Evolutionary conservation across 1,140 invertebrate genomes (phyloP), one percentile per base, ranked within the genome.

Genomic region (Arctopsyche grandis): DNA sequence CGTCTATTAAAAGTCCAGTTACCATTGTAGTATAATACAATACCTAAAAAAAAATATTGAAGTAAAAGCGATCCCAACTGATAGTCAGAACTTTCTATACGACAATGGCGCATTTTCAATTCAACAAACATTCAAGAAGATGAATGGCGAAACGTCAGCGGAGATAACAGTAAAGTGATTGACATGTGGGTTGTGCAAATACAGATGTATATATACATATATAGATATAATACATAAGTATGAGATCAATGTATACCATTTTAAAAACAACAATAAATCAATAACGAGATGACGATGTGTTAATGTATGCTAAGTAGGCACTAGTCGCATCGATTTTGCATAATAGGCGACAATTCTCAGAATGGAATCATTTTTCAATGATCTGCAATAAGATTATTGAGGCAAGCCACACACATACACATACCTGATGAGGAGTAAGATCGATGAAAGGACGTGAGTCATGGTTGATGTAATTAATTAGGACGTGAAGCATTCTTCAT

Each of bases 161-260:
- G 21, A 29, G 4, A 22, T 66, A 66, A 66, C 63, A 9, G 22
- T 66, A 26, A 22, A 26, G 24, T 66, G 63, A 66, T 66, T 66
- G 63, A 66, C 21, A 10, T 66, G 63, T 66, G 63, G 63, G 24
- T 66, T 60, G 56, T 60, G 56, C 56, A 60, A 60, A 60, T 60
- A 60, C 16, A n/a, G 1, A n/a, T n/a, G n/a, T n/a, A n/a, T n/a
- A n/a, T n/a, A n/a, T n/a, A n/a, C n/a, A n/a, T n/a, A n/a, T n/a
- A n/a, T n/a, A n/a, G n/a, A n/a, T n/a, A n/a, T n/a, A n/a, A n/a
- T n/a, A n/a, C n/a, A n/a, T n/a, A n/a, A 9, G 19, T 60, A 19
- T 7, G 29, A 60, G 56, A 60, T 60, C 56, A 21, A 60, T 19
- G 56, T 21, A 60, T 9, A 3, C 56, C 9, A 19, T 19, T 60